Evolutionary conservation across 1,140 invertebrate species (phyloP).

Genomic region (Drosophila triauraria): DNA sequence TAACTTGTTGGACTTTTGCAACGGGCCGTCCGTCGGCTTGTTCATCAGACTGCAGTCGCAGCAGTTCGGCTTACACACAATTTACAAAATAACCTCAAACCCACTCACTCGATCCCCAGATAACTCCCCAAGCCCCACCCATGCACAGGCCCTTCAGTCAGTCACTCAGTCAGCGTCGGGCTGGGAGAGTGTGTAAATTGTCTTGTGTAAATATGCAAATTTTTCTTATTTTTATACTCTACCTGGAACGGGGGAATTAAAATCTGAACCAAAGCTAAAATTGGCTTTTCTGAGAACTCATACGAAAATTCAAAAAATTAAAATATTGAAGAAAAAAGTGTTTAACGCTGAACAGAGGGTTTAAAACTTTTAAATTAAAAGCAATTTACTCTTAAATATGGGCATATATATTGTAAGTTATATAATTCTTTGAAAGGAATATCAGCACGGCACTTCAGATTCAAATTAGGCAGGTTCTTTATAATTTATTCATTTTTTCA

Average conservation of each 20-base stretch:
- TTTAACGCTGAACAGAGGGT: no score
- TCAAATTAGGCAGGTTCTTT: no score
- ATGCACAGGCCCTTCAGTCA: constrained; percentile 39
- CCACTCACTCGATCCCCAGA: constrained; percentile 33
- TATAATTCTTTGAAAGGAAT: no score
- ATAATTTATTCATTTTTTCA: no score
- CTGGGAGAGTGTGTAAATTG: constrained; percentile 71
- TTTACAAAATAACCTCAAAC: constrained; percentile 70
- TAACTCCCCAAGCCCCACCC: background rate
- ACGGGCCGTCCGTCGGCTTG: constrained; percentile 55
- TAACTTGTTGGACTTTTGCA: constrained; percentile 78
- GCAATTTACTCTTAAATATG: no score
- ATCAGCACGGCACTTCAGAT: no score
- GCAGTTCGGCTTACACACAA: constrained; percentile 79
- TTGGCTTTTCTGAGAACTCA: background rate
- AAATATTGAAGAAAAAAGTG: no score
- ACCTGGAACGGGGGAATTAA: background rate
- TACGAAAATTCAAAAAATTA: background rate
- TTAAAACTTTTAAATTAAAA: no score
- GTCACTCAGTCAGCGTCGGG: constrained; percentile 26
- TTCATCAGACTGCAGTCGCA: constrained; percentile 56
- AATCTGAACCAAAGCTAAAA: background rate
- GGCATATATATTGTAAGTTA: no score
- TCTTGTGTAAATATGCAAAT: constrained; percentile 79
- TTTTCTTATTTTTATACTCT: constrained; percentile 49